Percentiles rank a stretch among this genome's conserved stretches.
These are phyloP conservation scores for Pachyuromys duprasi DNA, from an alignment of 2,797 vertebrate genomes.

Conservation along the genomic window DNA sequence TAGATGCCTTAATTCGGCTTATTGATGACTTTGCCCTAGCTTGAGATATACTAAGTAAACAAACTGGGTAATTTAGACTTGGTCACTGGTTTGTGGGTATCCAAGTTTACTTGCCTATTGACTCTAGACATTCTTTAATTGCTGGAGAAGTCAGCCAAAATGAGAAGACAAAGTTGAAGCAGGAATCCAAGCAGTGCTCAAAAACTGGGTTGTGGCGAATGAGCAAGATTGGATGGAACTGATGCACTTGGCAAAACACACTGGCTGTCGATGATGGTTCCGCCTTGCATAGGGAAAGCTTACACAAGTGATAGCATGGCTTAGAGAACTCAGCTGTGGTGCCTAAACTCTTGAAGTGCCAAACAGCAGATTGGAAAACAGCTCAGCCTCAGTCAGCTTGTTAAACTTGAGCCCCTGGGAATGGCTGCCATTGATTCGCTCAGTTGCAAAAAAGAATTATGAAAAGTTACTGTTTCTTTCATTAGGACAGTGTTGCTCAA, in stretches of 20 bases:
- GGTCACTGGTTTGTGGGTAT: slow-evolving; percentile 63
- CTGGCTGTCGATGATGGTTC: background rate
- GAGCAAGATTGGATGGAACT: slow-evolving; percentile 19
- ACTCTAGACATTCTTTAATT: slow-evolving; percentile 51
- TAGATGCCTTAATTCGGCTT: background rate
- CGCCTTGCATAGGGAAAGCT: background rate
- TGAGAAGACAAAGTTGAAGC: background rate
- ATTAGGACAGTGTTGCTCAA: background rate
- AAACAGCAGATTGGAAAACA: background rate
- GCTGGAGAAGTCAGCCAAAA: slow-evolving; percentile 41
- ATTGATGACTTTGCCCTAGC: background rate
- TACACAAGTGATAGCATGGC: background rate
- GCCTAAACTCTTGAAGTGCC: background rate
- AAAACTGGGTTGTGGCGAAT: slow-evolving; percentile 64
- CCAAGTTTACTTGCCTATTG: slow-evolving; percentile 70
- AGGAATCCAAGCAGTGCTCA: slow-evolving; percentile 57
- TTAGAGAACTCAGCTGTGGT: background rate
- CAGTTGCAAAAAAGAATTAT: background rate
- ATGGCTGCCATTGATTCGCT: background rate
- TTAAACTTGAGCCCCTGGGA: background rate
- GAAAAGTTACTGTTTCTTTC: slow-evolving; percentile 7
- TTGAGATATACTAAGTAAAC: slow-evolving; percentile 65
- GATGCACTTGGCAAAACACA: slow-evolving; percentile 6
- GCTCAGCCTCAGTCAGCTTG: background rate
- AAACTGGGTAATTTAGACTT: slow-evolving; percentile 56